Base-by-base conservation (phyloP, 2,888 invertebrate species). In the Leptodirus hochenwartii region DNA sequence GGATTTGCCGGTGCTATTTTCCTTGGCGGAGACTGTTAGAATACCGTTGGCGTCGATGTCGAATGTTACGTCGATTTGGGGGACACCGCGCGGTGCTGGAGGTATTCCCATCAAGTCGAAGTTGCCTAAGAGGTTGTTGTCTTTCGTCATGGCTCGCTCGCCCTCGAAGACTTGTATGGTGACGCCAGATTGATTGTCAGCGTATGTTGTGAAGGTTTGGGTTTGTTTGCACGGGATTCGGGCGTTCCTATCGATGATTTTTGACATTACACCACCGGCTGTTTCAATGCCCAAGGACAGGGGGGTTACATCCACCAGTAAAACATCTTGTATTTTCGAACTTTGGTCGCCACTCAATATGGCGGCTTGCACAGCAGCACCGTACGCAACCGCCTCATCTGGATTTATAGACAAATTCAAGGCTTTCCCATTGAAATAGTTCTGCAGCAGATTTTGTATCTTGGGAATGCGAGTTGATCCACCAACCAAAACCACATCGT, bases 391-490 rank as follows among this genome's bases (percentile, higher is more conserved):
- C 0, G 79, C 80, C 47, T 81, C 80, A 42, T 81, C 80, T 0
- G 80, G 79, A 46, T 80, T 79, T 46, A 80, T 78, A 24, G 74
- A 74, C 23, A 75, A 56, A 47, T 78, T 78, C 10, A 80, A 54
- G 23, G 64, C 59, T 53, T 77, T 79, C 5, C 75, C 74, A 37
- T 66, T 63, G 62, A 81, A 81, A 58, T 71, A 80, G 49, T 72
- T 73, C 52, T 76, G 69, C 14, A 82, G 59, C 39, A 81, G 50
- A 31, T 54, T 68, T 53, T 80, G 80, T 17, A 82, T 69, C 50
- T 80, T 81, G 1, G 81, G 82, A 31, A 82, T 80, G 37, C 80
- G 66, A 1, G 73, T 81, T 1, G 79, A 79, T 14, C 80, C 84
- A 4, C 84, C 84, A 23, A 84, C 82, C 26, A 84, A 58, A 0